These are phyloP conservation scores for Anthophora plumipes DNA, from an alignment of 2,888 invertebrate genomes.

Conservation along the genomic window DNA sequence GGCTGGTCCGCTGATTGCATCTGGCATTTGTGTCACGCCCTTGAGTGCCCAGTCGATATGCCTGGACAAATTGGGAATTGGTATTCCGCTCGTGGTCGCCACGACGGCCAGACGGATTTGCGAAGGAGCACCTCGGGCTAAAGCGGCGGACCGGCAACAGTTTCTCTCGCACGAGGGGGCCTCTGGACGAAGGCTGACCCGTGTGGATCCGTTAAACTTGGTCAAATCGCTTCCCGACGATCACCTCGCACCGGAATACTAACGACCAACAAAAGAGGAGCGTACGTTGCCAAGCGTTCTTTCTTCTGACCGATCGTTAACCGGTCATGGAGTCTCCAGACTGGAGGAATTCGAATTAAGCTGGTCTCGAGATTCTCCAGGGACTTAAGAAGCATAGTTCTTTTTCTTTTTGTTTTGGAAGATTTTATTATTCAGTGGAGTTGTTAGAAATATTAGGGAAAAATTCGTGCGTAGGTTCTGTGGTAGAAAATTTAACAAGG, in stretches of 20 bases:
- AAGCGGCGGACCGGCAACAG: conserved; percentile 46
- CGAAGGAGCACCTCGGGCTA: conserved; percentile 78
- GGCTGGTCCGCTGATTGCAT: conserved; percentile 81
- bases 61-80: conserved; percentile 82
- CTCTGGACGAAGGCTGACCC: conserved; percentile 52
- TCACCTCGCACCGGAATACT: conserved; percentile 78
- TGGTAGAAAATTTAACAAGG: no score
- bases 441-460: no score
- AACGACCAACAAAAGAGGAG: conserved; percentile 65
- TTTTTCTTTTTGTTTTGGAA: no score
- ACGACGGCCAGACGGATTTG: conserved; percentile 84
- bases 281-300: conserved; percentile 60
- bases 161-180: conserved; percentile 57
- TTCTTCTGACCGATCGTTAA: conserved; percentile 47
- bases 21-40: conserved; percentile 85
- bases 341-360: conserved; percentile 11
- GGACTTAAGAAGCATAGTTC: no score
- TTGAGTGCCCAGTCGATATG: conserved; percentile 84
- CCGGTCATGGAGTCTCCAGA: conserved; percentile 7
- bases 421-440: no score
- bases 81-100: conserved; percentile 79
- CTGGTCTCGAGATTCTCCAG: not conserved
- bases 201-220: conserved; percentile 77
- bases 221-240: conserved; percentile 82
- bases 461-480: no score